Conservation (phyloP, 2,113 vertebrate species). For the Phyllostomus hastatus region DNA sequence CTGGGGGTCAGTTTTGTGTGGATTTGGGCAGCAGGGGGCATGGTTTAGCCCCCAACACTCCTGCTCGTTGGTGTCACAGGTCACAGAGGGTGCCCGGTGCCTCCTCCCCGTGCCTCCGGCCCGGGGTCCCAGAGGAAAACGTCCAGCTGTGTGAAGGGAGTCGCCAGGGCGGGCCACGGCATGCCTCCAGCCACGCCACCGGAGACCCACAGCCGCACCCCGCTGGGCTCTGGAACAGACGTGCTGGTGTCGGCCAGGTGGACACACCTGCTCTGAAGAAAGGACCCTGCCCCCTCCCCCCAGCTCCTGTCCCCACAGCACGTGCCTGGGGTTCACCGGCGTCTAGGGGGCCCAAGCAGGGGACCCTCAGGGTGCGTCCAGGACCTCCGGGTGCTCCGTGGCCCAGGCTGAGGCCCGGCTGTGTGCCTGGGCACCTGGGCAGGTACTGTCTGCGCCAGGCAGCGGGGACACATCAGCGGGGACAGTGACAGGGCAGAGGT, state of each 20-base stretch:
- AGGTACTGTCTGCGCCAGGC: fast-evolving
- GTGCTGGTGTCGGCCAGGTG: fast-evolving
- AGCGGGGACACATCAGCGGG: neutral
- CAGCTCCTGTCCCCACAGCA: fast-evolving
- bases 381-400: fast-evolving
- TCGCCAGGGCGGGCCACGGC: neutral
- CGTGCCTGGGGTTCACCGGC: fast-evolving
- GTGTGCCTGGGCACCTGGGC: neutral
- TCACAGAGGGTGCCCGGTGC: too few relatives aligned
- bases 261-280: neutral
- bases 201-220: neutral
- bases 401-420: neutral
- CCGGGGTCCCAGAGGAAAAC: too few relatives aligned
- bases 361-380: fast-evolving
- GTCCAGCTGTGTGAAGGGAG: neutral
- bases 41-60: too few relatives aligned
- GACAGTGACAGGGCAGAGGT: neutral
- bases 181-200: too few relatives aligned
- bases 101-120: too few relatives aligned
- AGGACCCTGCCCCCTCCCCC: fast-evolving
- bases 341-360: neutral
- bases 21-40: too few relatives aligned
- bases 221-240: neutral
- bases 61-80: too few relatives aligned
- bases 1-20: too few relatives aligned